These are phyloP conservation scores for Leptinotarsa defecta DNA, from an alignment of 1,140 invertebrate species.

Conservation along the genomic window DNA sequence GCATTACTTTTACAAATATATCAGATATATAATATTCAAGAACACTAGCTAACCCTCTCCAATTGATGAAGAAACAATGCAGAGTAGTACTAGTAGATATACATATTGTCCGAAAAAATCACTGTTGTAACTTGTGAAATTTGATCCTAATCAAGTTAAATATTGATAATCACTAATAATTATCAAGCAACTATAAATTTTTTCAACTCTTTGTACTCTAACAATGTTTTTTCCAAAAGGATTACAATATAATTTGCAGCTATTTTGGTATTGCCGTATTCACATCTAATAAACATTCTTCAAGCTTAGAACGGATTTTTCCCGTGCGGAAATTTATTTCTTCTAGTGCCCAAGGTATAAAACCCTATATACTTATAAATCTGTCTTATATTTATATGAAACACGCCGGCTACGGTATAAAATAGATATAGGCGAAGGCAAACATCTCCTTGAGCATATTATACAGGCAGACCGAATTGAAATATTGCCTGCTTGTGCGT, in stretches of 20 bases:
- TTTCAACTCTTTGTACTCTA: not conserved
- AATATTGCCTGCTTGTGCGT: conserved; percentile 13
- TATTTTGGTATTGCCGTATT: conserved; percentile 23
- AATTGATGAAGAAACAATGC: too few relatives aligned
- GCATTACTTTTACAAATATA: too few relatives aligned
- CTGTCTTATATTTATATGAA: conserved; percentile 33
- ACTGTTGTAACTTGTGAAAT: too few relatives aligned
- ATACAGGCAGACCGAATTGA: conserved; percentile 15
- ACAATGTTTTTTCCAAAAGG: not conserved
- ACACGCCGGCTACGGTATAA: conserved; percentile 19
- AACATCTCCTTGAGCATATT: conserved; percentile 23
- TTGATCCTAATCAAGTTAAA: too few relatives aligned
- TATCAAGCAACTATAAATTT: not conserved
- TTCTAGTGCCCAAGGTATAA: conserved; percentile 26
- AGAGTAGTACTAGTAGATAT: too few relatives aligned
- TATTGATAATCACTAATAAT: too few relatives aligned
- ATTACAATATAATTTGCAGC: conserved; percentile 22
- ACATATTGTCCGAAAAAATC: too few relatives aligned
- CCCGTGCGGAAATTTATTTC: conserved; percentile 27
- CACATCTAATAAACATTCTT: conserved; percentile 28
- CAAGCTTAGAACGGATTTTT: conserved; percentile 24
- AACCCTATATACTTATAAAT: conserved; percentile 32
- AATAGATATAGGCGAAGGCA: conserved; percentile 13
- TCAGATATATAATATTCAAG: too few relatives aligned
- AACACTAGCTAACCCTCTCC: too few relatives aligned